Percentiles rank a stretch among this genome's conserved stretches.
These are phyloP conservation scores for Epinephelus awoara DNA, from an alignment of 2,797 vertebrate genomes.

Conservation along the genomic window DNA sequence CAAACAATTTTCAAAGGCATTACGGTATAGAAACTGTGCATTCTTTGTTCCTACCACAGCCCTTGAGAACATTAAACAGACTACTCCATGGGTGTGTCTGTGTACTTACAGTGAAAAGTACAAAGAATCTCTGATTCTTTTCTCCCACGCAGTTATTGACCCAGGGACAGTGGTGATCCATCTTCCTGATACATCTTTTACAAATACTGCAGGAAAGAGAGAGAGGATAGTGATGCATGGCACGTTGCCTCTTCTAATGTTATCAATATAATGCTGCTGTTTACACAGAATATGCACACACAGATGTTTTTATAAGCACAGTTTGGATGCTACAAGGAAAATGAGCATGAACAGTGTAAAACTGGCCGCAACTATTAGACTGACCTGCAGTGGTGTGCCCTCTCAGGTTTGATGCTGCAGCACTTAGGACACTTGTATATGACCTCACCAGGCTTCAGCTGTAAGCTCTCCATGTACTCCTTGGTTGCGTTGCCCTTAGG, in stretches of 20 bases:
- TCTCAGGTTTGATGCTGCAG: constrained; percentile 98
- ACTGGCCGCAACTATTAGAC: not conserved
- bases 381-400: constrained; percentile 98
- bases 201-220: constrained; percentile 90
- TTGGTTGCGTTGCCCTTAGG: constrained; percentile 99
- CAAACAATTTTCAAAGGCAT: not conserved
- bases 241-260: constrained; percentile 8
- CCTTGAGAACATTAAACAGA: not conserved
- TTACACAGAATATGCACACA: not conserved
- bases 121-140: constrained; percentile 98
- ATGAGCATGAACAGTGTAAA: not conserved
- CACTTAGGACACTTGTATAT: constrained; percentile 99
- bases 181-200: constrained; percentile 97
- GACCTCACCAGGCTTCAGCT: constrained; percentile 97
- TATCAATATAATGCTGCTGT: not conserved
- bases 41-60: not conserved
- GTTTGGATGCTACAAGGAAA: not conserved
- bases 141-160: constrained; percentile 99
- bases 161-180: constrained; percentile 99
- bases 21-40: not conserved
- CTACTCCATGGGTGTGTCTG: not conserved
- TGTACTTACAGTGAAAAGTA: constrained; percentile 95
- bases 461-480: constrained; percentile 97
- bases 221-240: constrained; percentile 11
- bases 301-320: not conserved